Base-by-base conservation (phyloP, 23 tunicate species). In the Corella eumyota region DNA sequence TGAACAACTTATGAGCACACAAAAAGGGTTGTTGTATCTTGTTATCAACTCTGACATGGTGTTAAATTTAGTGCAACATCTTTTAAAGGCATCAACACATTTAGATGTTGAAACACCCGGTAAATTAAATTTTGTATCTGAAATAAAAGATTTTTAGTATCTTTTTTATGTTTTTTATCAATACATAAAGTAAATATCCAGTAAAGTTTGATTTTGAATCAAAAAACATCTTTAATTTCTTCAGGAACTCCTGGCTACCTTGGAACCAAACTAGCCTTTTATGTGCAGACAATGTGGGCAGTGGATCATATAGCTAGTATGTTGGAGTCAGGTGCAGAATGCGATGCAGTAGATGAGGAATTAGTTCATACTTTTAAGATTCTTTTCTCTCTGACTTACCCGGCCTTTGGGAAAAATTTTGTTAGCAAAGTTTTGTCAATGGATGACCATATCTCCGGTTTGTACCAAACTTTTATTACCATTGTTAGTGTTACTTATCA, bases 261-360 rank as follows among this genome's bases (percentile, higher is more conserved):
- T 15, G 96, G 88, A 32, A 65, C 71, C 30, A 74, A 69, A 53
- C 60, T 88, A 17, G 72, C 81, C 6, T 13, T 67, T 34, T 77
- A 79, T 62, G n/a, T 88, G 15, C 96, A 79, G 49, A 48, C 66
- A 20, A 67, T 75, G 11, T 81, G 73, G 61, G 79, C 82, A 20
- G 6, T 88, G 49, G 96, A 88, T 60, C 83, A 66, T 64, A 68
- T 88, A 26, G 26, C 32, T 6, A 56, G 67, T n/a, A 60, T 84
- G 6, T 33, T 69, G 45, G 87, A 70, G 13, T 56, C 66, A 22
- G 70, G 37, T 20, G 40, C 45, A 32, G 73, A 50, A 36, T 76
- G 60, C 22, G 70, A 67, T 13, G 71, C 21, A 2, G 47, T 58
- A 6, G 76, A 67, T 23, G 80, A 77, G 50, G 85, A 85, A 27